Evolutionary conservation across 2,113 vertebrate genomes (phyloP).

Genomic region (Benthochromis sp.): DNA sequence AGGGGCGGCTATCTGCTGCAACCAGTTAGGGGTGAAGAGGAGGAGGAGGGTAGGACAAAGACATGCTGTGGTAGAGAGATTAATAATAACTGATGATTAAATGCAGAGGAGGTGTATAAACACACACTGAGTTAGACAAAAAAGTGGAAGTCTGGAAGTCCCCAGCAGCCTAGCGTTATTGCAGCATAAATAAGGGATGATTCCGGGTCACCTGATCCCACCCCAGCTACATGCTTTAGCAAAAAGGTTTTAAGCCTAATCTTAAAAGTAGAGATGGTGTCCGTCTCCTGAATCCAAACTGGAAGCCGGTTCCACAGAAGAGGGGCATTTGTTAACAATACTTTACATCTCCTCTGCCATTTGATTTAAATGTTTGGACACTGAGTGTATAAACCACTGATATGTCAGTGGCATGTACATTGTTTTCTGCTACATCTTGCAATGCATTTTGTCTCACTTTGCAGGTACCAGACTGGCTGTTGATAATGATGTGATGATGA

Average conservation of each 20-base stretch:
- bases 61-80: not conserved
- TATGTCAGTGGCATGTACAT: not conserved
- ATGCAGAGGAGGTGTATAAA: not conserved
- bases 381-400: rapidly evolving
- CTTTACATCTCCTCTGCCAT: not conserved
- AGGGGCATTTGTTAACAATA: rapidly evolving
- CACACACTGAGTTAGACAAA: not conserved
- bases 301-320: rapidly evolving
- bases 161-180: not conserved
- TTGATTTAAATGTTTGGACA: not conserved
- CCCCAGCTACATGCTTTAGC: not conserved
- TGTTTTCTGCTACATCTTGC: not conserved
- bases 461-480: not conserved
- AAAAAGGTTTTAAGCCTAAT: not conserved
- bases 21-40: not conserved
- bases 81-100: not conserved
- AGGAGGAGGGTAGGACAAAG: not conserved
- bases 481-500: rapidly evolving
- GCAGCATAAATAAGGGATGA: not conserved
- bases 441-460: rapidly evolving
- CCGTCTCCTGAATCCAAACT: not conserved
- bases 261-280: not conserved
- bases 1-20: not conserved
- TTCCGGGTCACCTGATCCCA: not conserved
- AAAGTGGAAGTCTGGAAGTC: not conserved